These are phyloP conservation scores for Chrysina gloriosa DNA, from an alignment of 2,888 invertebrate genomes.

Conservation along the genomic window DNA sequence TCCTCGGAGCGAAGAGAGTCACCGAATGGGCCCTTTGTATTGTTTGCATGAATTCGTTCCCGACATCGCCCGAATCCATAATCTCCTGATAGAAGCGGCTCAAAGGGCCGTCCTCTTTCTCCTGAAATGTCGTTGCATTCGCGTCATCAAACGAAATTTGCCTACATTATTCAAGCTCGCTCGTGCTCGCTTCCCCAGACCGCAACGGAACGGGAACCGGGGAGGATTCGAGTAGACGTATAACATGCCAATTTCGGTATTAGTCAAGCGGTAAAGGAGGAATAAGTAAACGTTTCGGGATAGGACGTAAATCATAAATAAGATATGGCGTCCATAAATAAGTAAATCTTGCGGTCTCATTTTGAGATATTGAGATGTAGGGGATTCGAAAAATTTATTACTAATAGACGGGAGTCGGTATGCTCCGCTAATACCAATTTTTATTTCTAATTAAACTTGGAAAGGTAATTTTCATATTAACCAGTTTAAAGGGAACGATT, in stretches of 20 bases:
- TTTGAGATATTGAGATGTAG: neutral
- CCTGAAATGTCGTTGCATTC: slow-evolving; percentile 63
- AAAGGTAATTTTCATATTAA: too few relatives aligned
- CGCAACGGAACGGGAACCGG: slow-evolving; percentile 3
- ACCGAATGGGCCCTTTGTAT: slow-evolving; percentile 78
- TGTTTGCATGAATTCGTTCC: slow-evolving; percentile 78
- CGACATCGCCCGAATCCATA: slow-evolving; percentile 75
- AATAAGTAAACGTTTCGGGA: slow-evolving; percentile 7
- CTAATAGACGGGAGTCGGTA: too few relatives aligned
- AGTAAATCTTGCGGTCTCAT: neutral
- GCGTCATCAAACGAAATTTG: slow-evolving; percentile 26
- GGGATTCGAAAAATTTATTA: neutral
- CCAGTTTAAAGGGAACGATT: too few relatives aligned
- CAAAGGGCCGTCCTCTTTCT: slow-evolving; percentile 79
- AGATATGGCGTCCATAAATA: neutral
- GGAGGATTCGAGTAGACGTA: slow-evolving; percentile 19
- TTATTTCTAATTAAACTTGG: too few relatives aligned
- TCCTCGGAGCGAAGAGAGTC: slow-evolving; percentile 91
- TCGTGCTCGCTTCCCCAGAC: slow-evolving; percentile 10
- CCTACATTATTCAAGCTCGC: slow-evolving; percentile 30
- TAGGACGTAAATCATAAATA: slow-evolving; percentile 7
- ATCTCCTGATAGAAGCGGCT: slow-evolving; percentile 87
- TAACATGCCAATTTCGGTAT: slow-evolving; percentile 32
- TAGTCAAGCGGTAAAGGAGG: slow-evolving; percentile 31
- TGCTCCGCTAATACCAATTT: too few relatives aligned